Conservation (phyloP, 2,113 vertebrate genomes). For the Poicephalus gulielmi region DNA sequence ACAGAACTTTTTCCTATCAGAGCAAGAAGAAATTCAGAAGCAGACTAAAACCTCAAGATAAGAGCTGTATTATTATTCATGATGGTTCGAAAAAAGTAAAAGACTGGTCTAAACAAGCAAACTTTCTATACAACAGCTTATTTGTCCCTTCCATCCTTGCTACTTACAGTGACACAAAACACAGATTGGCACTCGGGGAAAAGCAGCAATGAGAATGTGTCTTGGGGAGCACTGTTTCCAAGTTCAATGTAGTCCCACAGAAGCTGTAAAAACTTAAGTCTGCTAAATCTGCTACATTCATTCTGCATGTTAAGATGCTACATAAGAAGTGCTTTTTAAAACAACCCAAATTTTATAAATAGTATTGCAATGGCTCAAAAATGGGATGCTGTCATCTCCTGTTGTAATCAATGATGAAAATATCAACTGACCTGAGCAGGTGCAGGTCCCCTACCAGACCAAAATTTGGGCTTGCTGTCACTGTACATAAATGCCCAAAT, state of each 20-base stretch:
- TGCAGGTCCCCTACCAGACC: background rate
- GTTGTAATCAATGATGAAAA: background rate
- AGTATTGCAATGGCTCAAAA: background rate
- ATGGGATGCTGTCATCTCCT: background rate
- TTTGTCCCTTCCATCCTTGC: constrained; percentile 6
- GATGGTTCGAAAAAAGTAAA: background rate
- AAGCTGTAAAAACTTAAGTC: constrained; percentile 4
- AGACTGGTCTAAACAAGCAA: background rate
- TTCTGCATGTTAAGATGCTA: background rate
- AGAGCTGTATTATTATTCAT: background rate
- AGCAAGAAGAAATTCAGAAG: background rate
- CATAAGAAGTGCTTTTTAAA: background rate
- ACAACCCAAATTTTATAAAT: background rate
- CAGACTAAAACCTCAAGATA: background rate
- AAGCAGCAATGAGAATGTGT: background rate
- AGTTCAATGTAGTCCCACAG: background rate
- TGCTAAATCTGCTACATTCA: background rate
- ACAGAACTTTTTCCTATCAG: background rate
- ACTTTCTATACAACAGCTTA: background rate
- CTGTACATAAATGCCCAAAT: rapidly evolving
- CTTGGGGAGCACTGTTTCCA: background rate
- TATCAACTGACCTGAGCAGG: background rate
- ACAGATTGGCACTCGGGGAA: background rate
- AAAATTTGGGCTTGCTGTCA: background rate
- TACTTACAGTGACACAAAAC: background rate